phyloP scores from a whole-genome alignment of 2,113 vertebrate species.

The Brachypteracias leptosomus region DNA sequence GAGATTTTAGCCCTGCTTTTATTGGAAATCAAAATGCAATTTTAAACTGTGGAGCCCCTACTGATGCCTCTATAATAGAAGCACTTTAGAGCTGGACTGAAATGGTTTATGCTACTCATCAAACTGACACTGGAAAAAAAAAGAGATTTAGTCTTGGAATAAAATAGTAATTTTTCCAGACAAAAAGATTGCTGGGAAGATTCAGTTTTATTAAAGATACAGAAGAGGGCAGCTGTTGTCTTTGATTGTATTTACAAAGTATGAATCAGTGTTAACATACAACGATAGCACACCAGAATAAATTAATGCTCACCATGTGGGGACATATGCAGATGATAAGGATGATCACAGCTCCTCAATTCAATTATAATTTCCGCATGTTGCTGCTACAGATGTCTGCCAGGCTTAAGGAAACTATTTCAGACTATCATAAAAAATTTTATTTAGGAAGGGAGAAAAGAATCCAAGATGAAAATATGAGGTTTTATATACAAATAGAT shows the following conservation, averaged over 20 bases:
- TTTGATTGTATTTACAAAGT: constrained; percentile 39
- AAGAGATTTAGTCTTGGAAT: not conserved
- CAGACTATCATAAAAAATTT: not conserved
- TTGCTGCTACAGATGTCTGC: constrained; percentile 1
- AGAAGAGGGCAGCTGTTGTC: constrained; percentile 34
- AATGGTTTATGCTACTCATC: not conserved
- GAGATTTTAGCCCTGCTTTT: constrained; percentile 8
- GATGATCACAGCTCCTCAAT: constrained; percentile 28
- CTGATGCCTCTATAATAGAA: not conserved
- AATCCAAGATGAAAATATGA: not conserved
- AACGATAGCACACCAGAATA: constrained; percentile 13
- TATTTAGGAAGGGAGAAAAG: not conserved
- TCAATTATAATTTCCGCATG: constrained; percentile 21
- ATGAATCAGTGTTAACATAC: constrained; percentile 23
- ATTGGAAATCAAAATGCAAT: constrained; percentile 44
- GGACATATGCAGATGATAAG: constrained; percentile 23
- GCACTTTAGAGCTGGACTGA: not conserved
- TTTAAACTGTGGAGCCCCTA: not conserved
- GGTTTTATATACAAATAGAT: not conserved
- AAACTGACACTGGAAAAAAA: not conserved
- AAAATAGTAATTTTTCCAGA: constrained; percentile 1
- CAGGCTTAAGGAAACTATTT: constrained; percentile 7
- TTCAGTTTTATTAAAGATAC: constrained; percentile 1
- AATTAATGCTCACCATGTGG: constrained; percentile 23
- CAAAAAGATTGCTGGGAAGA: not conserved